Base-by-base conservation (phyloP, 1,140 invertebrate species). In the Pachypsylla venusta region DNA sequence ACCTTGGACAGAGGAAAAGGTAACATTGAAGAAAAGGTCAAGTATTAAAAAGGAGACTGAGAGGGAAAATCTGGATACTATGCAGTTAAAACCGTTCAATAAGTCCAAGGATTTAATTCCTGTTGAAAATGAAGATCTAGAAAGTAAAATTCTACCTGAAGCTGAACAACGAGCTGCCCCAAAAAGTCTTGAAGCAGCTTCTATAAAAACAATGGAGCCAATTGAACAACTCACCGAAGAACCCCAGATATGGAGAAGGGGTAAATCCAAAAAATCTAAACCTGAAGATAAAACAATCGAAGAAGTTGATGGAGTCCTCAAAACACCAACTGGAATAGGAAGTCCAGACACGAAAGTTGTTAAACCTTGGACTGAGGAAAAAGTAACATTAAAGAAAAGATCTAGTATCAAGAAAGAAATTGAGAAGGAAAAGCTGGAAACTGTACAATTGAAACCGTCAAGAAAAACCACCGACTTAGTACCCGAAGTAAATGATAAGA, bases 11-110 rank as follows among this genome's bases (percentile, higher is more conserved):
- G 25, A 67, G 63, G 72, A 60, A 68, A 70, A 65, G 65, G 66
- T 61, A 65, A 68, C 20, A 61, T 48, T 75, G 7, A 69, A 71
- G 64, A 70, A 67, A 28, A 57, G 70, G 13, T 66, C 65, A 1
- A 64, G 59, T 1, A 67, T 69, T 16, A 67, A 68, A 5, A 67
- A 70, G 54, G 63, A 54, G 55, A 12, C 63, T 2, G 28, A 59
- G 59, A 65, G 60, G 64, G 68, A 71, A 67, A 67, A 70, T 54
- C 64, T 70, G 60, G 72, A n/a, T n/a, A n/a, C n/a, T n/a, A n/a
- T n/a, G n/a, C n/a, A n/a, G n/a, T n/a, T n/a, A n/a, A n/a, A n/a
- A n/a, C n/a, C n/a, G n/a, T n/a, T n/a, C n/a, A n/a, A n/a, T n/a
- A n/a, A 75, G 61, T 69, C 70, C 28, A 64, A 63, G 0, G 16